Conservation (phyloP, 1,140 invertebrate species). For the Caenorhabditis inopinata region DNA sequence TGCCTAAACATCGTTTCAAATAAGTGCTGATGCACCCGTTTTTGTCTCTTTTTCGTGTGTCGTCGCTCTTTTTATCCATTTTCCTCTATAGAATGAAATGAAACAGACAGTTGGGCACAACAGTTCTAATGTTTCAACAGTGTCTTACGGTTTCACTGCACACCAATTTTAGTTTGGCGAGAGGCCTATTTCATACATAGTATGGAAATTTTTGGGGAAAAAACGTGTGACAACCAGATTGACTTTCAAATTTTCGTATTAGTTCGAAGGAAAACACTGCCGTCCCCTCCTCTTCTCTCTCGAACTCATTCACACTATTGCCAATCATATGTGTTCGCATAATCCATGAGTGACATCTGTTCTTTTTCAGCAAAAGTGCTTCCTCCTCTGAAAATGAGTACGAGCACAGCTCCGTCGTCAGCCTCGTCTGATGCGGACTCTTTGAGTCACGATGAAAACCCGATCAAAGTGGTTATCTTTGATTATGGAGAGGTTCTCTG, state of each 20-base stretch:
- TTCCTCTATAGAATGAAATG: no score
- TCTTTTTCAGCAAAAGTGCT: neutral
- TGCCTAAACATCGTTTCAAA: no score
- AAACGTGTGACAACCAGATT: constrained; percentile 17
- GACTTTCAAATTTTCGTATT: constrained; percentile 30
- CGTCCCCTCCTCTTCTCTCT: neutral
- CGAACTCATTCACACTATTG: neutral
- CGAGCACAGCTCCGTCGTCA: neutral
- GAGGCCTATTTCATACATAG: neutral
- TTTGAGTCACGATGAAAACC: neutral
- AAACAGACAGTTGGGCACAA: no score
- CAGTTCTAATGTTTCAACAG: no score
- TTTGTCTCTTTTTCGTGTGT: no score
- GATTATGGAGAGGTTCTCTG: constrained; percentile 36
- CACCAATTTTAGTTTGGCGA: constrained; percentile 1
- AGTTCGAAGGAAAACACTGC: neutral
- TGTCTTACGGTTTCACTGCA: neutral
- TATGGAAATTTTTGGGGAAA: neutral
- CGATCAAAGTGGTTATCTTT: constrained; percentile 23
- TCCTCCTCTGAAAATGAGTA: neutral
- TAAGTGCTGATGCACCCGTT: no score
- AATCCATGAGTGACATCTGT: neutral
- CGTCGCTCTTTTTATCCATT: neutral
- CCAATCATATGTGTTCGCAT: neutral
- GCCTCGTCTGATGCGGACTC: constrained; percentile 2